Evolutionary conservation across 2,888 invertebrate species (phyloP), one percentile per base, ranked within the genome.

Genomic region (Malacosoma neustria): DNA sequence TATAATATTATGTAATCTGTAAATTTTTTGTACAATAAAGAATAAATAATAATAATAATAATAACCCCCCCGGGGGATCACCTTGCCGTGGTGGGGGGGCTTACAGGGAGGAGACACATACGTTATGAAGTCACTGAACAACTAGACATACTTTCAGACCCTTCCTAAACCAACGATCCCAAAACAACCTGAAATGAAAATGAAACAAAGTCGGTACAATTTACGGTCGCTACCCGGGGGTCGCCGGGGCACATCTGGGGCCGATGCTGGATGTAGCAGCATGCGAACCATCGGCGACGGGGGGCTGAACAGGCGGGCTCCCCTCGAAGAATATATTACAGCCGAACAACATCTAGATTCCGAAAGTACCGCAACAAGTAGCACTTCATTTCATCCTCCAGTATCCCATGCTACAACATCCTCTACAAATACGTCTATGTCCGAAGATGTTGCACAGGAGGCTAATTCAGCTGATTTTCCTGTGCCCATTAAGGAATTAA

Each of bases 31-130:
- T n/a, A n/a, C n/a, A n/a, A n/a, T n/a, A n/a, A n/a, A n/a, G n/a
- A n/a, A n/a, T n/a, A n/a, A 29, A 29, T 29, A 29, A 29, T 29
- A 29, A 29, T 29, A 29, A 29, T 29, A 29, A 36, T 36, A 13
- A 29, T 29, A n/a, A 29, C 29, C 29, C 29, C 29, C 29, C 29
- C 34, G 6, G 12, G 34, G 9, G 29, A 32, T 32, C 36, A 30
- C 31, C 14, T 36, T 32, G 15, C 31, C 22, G 36, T 12, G 14
- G 14, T 36, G 29, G 29, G 29, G 29, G 29, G 29, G 29, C 29
- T 29, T 29, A 29, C 29, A n/a, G 29, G 29, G n/a, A 9, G 29
- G 7, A 29, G 29, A n/a, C 7, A 29, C 29, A 9, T 9, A 7
- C 29, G n/a, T n/a, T n/a, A n/a, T n/a, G 7, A 29, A 29, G n/a